These are phyloP conservation scores for Neogobius melanostomus DNA, from an alignment of 2,113 vertebrate species.

Conservation along the genomic window DNA sequence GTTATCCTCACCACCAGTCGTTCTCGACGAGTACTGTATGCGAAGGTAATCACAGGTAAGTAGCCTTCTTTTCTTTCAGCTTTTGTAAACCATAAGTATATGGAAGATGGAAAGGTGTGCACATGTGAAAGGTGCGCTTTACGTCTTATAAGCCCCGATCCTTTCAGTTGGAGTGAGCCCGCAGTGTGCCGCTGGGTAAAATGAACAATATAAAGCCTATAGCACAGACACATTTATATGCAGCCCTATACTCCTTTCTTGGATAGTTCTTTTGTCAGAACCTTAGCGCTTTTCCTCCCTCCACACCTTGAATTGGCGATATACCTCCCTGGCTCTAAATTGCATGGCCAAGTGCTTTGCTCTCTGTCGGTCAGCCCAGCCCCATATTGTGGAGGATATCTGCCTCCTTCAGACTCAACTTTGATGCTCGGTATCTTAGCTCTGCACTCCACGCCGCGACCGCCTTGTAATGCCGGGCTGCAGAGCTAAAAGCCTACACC, in stretches of 20 bases:
- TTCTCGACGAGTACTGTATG: no score
- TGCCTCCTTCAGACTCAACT: conserved; percentile 20
- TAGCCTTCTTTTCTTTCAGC: no score
- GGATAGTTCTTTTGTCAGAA: conserved; percentile 13
- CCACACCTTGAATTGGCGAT: conserved; percentile 17
- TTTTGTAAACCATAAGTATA: no score
- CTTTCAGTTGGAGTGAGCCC: not conserved
- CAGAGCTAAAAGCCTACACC: conserved; percentile 62
- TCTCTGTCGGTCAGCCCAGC: conserved; percentile 17
- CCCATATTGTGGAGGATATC: conserved; percentile 22
- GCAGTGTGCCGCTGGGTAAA: not conserved
- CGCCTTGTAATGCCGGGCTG: conserved; percentile 58
- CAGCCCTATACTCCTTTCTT: conserved; percentile 22
- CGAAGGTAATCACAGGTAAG: no score
- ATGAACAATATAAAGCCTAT: conserved; percentile 14
- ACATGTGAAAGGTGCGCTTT: not conserved
- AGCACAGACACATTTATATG: conserved; percentile 18
- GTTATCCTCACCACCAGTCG: no score
- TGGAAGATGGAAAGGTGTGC: not conserved
- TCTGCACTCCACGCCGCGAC: conserved; percentile 22
- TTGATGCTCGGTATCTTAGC: conserved; percentile 40
- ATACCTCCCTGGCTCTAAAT: conserved; percentile 18
- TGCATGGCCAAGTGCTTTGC: conserved; percentile 13
- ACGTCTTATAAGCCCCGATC: not conserved
- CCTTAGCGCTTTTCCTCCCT: conserved; percentile 17